Conservation (phyloP, 2,113 vertebrate genomes). For the Pelmatolapia mariae region DNA sequence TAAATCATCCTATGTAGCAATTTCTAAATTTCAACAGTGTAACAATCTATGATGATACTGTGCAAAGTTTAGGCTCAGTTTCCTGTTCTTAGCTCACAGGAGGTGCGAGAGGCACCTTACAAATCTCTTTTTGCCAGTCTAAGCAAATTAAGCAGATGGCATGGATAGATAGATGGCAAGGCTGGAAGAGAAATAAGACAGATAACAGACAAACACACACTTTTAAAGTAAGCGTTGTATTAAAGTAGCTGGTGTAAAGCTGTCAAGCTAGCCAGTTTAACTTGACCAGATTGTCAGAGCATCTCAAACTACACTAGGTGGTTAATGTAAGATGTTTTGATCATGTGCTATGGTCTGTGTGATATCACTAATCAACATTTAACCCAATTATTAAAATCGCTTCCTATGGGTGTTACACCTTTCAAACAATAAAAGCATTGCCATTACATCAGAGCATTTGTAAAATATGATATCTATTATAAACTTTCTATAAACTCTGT, state of each 20-base stretch:
- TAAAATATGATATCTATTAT: background rate
- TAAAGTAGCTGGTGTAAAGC: background rate
- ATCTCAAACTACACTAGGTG: background rate
- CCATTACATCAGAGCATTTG: background rate
- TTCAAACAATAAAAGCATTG: background rate
- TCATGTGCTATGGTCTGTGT: background rate
- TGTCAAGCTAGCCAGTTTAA: background rate
- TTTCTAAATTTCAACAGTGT: background rate
- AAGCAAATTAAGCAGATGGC: background rate
- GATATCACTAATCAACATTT: background rate
- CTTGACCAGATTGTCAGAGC: background rate
- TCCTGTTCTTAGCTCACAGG: background rate
- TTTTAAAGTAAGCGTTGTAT: background rate
- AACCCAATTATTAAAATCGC: accelerated
- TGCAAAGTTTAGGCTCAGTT: background rate
- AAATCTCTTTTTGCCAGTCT: background rate
- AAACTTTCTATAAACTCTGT: background rate
- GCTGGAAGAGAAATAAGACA: background rate
- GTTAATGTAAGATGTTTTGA: background rate
- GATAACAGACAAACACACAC: background rate
- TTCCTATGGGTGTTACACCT: background rate
- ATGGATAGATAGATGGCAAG: background rate
- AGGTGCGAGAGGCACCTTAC: background rate
- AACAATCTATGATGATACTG: background rate
- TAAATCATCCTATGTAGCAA: background rate